phyloP scores from a whole-genome alignment of 2,888 invertebrate species.

The Chymomyza procnemis region DNA sequence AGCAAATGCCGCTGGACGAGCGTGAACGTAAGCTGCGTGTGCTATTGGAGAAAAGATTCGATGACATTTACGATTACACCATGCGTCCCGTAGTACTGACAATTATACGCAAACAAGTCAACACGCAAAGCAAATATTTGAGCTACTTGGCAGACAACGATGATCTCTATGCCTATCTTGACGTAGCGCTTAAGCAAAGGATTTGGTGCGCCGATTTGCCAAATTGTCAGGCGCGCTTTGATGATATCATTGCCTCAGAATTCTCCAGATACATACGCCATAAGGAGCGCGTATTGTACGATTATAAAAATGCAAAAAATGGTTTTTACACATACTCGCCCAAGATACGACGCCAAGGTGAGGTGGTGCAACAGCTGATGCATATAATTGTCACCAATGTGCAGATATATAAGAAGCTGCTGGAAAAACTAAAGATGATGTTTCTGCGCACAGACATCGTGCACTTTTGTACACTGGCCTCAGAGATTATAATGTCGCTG shows the following conservation, averaged over 20 bases:
- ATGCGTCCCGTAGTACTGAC: conserved; percentile 96
- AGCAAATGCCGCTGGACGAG: conserved; percentile 78
- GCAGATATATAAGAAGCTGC: conserved; percentile 93
- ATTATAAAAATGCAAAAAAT: conserved; percentile 91
- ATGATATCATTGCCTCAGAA: conserved; percentile 97
- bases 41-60: conserved; percentile 93
- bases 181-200: conserved; percentile 97
- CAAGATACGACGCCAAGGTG: conserved; percentile 86
- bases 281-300: conserved; percentile 94
- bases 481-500: conserved; percentile 94
- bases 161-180: conserved; percentile 94
- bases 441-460: conserved; percentile 94
- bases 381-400: conserved; percentile 89
- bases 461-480: conserved; percentile 96
- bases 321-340: conserved; percentile 95
- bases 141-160: conserved; percentile 88
- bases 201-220: conserved; percentile 89
- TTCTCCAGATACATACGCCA: conserved; percentile 95
- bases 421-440: conserved; percentile 94
- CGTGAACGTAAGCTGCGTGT: conserved; percentile 91
- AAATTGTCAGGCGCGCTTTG: conserved; percentile 95
- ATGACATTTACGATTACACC: conserved; percentile 93
- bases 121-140: conserved; percentile 92
- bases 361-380: conserved; percentile 92
- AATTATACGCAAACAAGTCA: conserved; percentile 93